Conservation (phyloP, 2,797 vertebrate genomes). For the Poecilia velifera region DNA sequence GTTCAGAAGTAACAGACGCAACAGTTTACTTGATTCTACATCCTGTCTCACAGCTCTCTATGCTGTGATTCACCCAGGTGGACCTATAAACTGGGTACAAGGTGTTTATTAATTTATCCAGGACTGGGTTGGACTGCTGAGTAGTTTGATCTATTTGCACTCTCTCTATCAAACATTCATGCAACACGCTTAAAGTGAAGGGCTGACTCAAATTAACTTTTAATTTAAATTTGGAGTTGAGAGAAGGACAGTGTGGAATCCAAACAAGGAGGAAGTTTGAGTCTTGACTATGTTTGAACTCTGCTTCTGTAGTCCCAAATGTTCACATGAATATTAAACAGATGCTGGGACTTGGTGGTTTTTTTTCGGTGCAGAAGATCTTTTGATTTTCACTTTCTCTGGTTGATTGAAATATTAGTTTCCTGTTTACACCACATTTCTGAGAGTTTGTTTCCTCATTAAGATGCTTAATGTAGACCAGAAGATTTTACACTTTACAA, state of each 20-base stretch:
- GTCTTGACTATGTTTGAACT: conserved; percentile 9
- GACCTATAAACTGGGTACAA: conserved; percentile 17
- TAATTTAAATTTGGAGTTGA: conserved; percentile 17
- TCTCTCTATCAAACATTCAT: conserved; percentile 29
- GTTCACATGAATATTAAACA: conserved; percentile 20
- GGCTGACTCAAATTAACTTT: conserved; percentile 18
- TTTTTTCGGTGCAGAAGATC: not conserved
- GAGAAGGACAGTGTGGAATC: not conserved
- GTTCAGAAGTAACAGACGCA: not conserved
- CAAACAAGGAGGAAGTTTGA: conserved; percentile 12
- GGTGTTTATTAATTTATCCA: conserved; percentile 27
- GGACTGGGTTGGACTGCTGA: conserved; percentile 24
- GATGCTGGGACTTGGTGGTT: not conserved
- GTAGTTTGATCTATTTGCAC: conserved; percentile 28
- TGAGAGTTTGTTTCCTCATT: conserved; percentile 4
- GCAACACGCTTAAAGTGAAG: conserved; percentile 14
- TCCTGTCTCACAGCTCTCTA: conserved; percentile 1
- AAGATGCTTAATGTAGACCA: conserved; percentile 4
- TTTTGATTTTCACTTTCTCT: not conserved
- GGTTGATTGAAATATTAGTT: conserved; percentile 1
- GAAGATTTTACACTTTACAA: conserved; percentile 11
- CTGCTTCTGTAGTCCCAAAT: not conserved
- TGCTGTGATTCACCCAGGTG: not conserved
- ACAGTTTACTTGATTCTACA: not conserved
- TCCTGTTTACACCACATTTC: not conserved